A percentile compares a stretch with the other conserved stretches of the same genome.
phyloP scores from a whole-genome alignment of 2,888 invertebrate genomes.

The Ennomos fuscantarius region DNA sequence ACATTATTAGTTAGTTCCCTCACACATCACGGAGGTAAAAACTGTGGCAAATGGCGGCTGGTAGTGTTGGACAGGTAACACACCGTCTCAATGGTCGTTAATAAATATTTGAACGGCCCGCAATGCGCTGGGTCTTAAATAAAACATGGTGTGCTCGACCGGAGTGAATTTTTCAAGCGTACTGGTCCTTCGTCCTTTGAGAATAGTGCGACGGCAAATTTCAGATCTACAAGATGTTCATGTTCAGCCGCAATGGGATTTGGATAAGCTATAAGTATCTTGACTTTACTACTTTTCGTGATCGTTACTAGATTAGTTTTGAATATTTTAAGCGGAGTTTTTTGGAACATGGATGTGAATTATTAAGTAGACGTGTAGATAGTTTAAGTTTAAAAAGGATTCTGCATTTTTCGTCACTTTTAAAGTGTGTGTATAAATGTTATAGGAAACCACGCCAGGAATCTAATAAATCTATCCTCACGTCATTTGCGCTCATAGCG shows the following conservation, averaged over 20 bases:
- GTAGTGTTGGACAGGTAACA: constrained; percentile 54
- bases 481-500: too few relatives aligned
- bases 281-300: too few relatives aligned
- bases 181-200: constrained; percentile 53
- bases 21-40: constrained; percentile 40
- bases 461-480: too few relatives aligned
- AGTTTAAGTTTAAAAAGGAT: too few relatives aligned
- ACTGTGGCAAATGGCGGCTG: constrained; percentile 44
- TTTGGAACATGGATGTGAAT: too few relatives aligned
- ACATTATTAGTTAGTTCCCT: constrained; percentile 24
- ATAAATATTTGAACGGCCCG: constrained; percentile 76
- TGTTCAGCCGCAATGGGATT: constrained; percentile 15
- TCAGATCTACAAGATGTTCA: constrained; percentile 19
- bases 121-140: constrained; percentile 74
- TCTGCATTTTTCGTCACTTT: too few relatives aligned
- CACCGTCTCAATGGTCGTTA: constrained; percentile 64
- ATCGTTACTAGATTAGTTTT: too few relatives aligned
- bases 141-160: constrained; percentile 68
- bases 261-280: constrained; percentile 9
- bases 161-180: constrained; percentile 73
- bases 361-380: too few relatives aligned
- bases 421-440: too few relatives aligned
- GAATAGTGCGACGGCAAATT: constrained; percentile 42
- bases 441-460: too few relatives aligned
- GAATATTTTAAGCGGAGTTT: too few relatives aligned